phyloP scores from a whole-genome alignment of 2,888 invertebrate species.

The Liposcelis brunnea region DNA sequence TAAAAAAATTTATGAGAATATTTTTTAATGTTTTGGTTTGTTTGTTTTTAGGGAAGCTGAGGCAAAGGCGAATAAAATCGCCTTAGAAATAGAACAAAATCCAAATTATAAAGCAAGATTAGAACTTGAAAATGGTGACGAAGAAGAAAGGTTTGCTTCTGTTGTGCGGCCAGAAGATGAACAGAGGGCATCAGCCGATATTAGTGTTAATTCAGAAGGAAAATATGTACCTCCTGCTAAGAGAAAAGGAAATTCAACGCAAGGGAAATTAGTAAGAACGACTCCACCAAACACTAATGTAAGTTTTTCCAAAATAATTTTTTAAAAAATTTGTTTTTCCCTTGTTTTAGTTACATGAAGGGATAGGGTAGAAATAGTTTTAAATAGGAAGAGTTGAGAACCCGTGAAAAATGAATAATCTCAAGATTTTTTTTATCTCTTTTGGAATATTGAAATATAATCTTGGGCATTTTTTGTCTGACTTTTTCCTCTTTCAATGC shows the following conservation, averaged over 20 bases:
- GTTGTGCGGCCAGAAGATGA: slow-evolving; percentile 34
- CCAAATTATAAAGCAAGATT: slow-evolving; percentile 64
- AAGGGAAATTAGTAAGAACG: slow-evolving; percentile 46
- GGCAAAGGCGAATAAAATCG: slow-evolving; percentile 76
- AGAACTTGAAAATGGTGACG: slow-evolving; percentile 84
- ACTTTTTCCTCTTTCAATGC: too few species aligned
- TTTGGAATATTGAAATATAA: too few species aligned
- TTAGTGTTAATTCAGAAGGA: slow-evolving; percentile 23
- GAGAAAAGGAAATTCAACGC: slow-evolving; percentile 33
- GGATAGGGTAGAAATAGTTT: too few species aligned
- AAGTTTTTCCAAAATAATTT: not conserved
- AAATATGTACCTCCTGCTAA: slow-evolving; percentile 67
- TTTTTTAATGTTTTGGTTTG: not conserved
- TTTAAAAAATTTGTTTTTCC: too few species aligned
- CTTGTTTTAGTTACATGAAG: too few species aligned
- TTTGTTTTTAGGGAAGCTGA: slow-evolving; percentile 41
- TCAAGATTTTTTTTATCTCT: too few species aligned
- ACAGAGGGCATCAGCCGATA: not conserved
- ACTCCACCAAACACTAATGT: slow-evolving; percentile 25
- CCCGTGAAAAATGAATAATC: too few species aligned
- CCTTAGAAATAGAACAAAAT: slow-evolving; percentile 81
- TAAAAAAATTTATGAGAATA: not conserved
- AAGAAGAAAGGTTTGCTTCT: slow-evolving; percentile 71
- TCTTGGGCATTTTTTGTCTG: too few species aligned
- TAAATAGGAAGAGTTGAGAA: too few species aligned